Evolutionary conservation across 35 echinoderm and acorn worm species (phyloP).

Genomic region (Eucidaris tribuloides): DNA sequence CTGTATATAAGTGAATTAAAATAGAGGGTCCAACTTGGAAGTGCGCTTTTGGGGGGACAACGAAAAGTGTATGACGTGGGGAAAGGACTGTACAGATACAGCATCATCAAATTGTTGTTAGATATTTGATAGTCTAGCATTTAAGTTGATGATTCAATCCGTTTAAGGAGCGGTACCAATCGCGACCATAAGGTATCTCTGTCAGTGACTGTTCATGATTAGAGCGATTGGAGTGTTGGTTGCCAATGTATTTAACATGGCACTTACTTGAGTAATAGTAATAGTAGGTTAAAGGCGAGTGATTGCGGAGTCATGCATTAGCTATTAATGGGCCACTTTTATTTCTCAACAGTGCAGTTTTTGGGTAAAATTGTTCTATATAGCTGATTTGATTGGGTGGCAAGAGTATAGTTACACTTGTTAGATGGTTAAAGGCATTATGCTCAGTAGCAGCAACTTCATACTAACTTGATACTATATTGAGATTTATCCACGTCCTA

Average conservation of each 20-base stretch:
- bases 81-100: not conserved
- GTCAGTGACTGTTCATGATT: not conserved
- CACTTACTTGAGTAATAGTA: too few relatives aligned
- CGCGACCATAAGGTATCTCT: not conserved
- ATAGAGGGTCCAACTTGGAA: not conserved
- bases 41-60: too few relatives aligned
- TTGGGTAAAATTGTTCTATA: not conserved
- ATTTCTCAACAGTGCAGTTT: not conserved
- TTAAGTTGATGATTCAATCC: not conserved
- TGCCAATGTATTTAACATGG: too few relatives aligned
- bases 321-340: not conserved
- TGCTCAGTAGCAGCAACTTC: not conserved
- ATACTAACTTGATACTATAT: not conserved
- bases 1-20: not conserved
- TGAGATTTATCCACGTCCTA: not conserved
- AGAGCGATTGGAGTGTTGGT: not conserved
- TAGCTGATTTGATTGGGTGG: not conserved
- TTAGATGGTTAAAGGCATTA: not conserved
- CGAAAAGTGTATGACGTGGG: too few relatives aligned
- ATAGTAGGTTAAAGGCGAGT: too few relatives aligned
- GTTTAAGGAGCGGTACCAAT: not conserved
- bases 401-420: not conserved
- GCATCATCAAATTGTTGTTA: too few relatives aligned
- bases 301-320: too few relatives aligned
- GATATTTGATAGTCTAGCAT: not conserved